Evolutionary conservation across 2,797 vertebrate species (phyloP).

Genomic region (Falco columbarius): DNA sequence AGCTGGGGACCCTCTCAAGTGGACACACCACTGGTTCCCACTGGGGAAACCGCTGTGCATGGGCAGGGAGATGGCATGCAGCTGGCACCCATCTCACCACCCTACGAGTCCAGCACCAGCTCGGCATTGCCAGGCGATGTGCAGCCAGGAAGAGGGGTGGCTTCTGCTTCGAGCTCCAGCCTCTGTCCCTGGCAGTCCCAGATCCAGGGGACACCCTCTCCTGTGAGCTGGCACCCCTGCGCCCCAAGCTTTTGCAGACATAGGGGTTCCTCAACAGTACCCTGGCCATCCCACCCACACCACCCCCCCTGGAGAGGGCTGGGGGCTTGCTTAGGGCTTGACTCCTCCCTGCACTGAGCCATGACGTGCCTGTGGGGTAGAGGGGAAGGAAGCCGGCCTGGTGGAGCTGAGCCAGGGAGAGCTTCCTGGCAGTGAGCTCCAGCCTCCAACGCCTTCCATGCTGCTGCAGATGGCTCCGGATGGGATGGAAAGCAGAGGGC

Average conservation of each 20-base stretch:
- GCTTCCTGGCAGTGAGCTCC: conserved; percentile 23
- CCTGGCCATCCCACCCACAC: fast-evolving
- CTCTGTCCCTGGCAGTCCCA: not conserved
- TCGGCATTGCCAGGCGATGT: fast-evolving
- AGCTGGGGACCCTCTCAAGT: not conserved
- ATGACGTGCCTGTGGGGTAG: not conserved
- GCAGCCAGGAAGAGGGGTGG: not conserved
- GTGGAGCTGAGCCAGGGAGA: conserved; percentile 1
- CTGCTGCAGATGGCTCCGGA: not conserved
- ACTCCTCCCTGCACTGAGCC: not conserved
- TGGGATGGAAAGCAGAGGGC: not conserved
- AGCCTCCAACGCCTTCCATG: not conserved
- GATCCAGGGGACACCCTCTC: not conserved
- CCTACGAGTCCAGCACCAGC: fast-evolving
- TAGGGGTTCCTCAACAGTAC: not conserved
- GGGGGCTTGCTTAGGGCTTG: not conserved
- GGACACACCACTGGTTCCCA: not conserved
- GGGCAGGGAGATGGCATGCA: fast-evolving
- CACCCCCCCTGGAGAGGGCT: not conserved
- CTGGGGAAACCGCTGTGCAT: not conserved
- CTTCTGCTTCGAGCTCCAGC: not conserved
- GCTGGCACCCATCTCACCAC: not conserved
- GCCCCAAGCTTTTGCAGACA: not conserved
- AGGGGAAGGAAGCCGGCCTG: not conserved
- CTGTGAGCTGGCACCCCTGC: not conserved